Evolutionary conservation across 2,888 invertebrate species (phyloP), one percentile per base, ranked within the genome.

Genomic region (Agrochola litura): DNA sequence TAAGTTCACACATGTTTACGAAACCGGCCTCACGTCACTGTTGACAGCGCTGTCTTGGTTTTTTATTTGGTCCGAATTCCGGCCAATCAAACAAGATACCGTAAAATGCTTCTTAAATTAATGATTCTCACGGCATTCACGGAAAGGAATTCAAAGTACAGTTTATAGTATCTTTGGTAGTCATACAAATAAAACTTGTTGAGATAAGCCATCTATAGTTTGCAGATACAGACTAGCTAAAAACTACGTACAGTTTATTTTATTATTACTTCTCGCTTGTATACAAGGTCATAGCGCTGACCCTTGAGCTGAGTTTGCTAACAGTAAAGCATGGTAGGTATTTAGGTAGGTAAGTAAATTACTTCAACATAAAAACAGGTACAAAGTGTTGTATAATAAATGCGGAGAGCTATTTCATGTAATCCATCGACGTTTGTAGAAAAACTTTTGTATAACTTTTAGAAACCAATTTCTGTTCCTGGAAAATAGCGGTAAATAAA

Each of bases 271-370:
- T 73, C 30, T 14, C 5, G 6, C 16, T 37, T 12, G 37, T 58
- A 16, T 60, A n/a, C 12, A 16, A 49, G 41, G 19, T 63, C 46
- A 61, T 16, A 70, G 16, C 58, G 52, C 5, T 80, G 43, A 72
- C 10, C 80, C 52, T 46, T 2, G n/a, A n/a, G 37, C 49, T 12
- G 49, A 19, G n/a, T 10, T 41, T 22, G 19, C 22, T 46, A 52
- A 30, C 43, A 70, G 12, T 63, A 30, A 56, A 46, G 3, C 14
- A 43, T 46, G 25, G 19, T 49, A 9, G 16, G 6, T 12, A 41
- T 6, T 6, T 70, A 63, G 14, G 14, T 30, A 63, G 19, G 5
- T 25, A 41, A 49, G 16, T 16, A 3, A 75, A 56, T 69, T 6
- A 64, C 14, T n/a, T n/a, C 14, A 46, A 54, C 19, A 30, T 54